Evolutionary conservation across 2,113 vertebrate species (phyloP), one percentile per base, ranked within the genome.

Genomic region (Plectropomus leopardus): DNA sequence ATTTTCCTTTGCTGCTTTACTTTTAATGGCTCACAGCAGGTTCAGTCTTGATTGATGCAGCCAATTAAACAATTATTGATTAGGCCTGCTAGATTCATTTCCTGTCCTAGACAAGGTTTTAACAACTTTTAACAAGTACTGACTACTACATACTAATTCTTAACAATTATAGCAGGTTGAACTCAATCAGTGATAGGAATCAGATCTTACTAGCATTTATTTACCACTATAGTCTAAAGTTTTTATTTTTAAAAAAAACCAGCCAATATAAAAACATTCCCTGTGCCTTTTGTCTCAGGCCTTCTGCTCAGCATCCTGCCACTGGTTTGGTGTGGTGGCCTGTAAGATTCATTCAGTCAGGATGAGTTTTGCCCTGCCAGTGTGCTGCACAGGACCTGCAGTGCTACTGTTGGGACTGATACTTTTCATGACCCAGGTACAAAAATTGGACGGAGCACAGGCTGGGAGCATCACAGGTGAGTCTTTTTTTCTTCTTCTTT

Each of bases 301-400:
- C 6, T 92, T 95, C 68, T 94, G 92, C 73, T 93, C 95, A 9
- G 94, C 93, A 10, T 86, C 93, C 19, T 95, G 95, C 73, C 95
- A 96, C 78, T 96, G 95, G 95, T 96, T 96, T 65, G 95, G 95
- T 17, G 93, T 96, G 24, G 94, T 96, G 67, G 94, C 94, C 60
- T 96, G 95, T 70, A 96, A 96, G 81, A 95, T 96, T 77, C 94
- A 95, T 54, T 80, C 94, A 0, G 89, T 96, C 76, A 90, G 78
- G 28, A 90, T 94, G 85, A 89, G 95, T 85, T 96, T 96, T 67
- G 94, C 93, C 0, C 32, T 95, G 7, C 95, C 95, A 1, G 66
- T 95, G 1, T 89, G 85, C 14, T 75, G 80, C 64, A 94, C 94
- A 0, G 94, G 93, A 26, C 94, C 94, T 4, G 7, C 74, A 1